phyloP scores from a whole-genome alignment of 2,113 vertebrate genomes.

The Apteryx owenii region DNA sequence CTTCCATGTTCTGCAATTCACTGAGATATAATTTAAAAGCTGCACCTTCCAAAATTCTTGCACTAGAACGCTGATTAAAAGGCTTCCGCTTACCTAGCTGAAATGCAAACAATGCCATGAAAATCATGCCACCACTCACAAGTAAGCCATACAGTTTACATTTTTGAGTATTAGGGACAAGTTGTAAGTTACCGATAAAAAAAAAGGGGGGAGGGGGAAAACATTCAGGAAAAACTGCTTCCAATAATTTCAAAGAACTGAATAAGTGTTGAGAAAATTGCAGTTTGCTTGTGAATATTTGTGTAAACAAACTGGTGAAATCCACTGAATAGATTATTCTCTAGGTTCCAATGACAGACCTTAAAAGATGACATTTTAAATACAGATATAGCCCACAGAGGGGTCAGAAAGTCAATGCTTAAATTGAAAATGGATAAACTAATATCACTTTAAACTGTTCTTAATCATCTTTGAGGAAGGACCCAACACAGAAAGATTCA shows the following conservation, averaged over 20 bases:
- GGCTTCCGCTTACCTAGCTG: background rate
- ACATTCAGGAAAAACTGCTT: background rate
- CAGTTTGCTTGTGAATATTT: background rate
- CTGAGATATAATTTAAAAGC: background rate
- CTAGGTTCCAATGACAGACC: background rate
- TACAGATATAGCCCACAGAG: background rate
- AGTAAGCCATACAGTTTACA: background rate
- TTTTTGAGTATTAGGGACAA: background rate
- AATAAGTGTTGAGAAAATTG: background rate
- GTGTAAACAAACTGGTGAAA: background rate
- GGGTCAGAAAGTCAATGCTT: background rate
- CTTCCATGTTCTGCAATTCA: background rate
- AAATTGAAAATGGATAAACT: background rate
- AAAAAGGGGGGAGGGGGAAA: background rate
- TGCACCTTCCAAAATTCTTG: background rate
- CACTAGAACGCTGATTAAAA: constrained; percentile 7
- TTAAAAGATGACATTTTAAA: background rate
- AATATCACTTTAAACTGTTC: background rate
- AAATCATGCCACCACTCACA: background rate
- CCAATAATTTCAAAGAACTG: background rate
- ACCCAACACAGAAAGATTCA: background rate
- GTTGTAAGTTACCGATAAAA: background rate
- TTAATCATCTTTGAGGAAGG: background rate
- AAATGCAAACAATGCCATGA: constrained; percentile 5
- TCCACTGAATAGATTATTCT: background rate